Evolutionary conservation across 2,113 vertebrate genomes (phyloP).

Genomic region (Mus musculus): GRCm39 chr2:141747501-141748000

Average conservation of each 20-base stretch:
- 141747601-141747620: no score
- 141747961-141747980: neutral
- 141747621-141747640: neutral
- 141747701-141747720: neutral
- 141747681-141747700: neutral
- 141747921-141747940: neutral
- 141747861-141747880: conserved; percentile 24
- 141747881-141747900: neutral
- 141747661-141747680: neutral
- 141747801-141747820: neutral
- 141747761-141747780: neutral
- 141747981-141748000: neutral
- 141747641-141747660: no score
- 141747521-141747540: no score
- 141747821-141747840: neutral
- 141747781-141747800: neutral
- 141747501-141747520: no score
- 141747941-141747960: neutral
- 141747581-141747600: no score
- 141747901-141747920: neutral
- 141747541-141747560: no score
- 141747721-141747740: neutral
- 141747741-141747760: neutral
- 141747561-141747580: no score
- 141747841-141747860: no score